phyloP scores from a whole-genome alignment of 1,140 invertebrate genomes.

The Caenorhabditis briggsae region DNA sequence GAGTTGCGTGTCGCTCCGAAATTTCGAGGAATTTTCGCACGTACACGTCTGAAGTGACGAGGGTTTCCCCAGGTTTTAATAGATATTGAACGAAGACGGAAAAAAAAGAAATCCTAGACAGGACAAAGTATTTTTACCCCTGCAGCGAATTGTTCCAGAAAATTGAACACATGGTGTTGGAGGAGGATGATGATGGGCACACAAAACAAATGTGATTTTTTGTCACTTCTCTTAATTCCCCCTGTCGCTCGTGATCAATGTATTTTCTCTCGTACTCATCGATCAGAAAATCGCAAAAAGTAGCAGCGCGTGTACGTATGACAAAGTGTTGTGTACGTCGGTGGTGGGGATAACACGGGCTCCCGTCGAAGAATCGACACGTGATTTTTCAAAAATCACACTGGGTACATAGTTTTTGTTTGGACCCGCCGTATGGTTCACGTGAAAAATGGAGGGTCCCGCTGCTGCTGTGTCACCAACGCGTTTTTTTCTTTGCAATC shows the following conservation, averaged over 20 bases:
- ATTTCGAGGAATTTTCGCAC: neutral
- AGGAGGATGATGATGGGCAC: neutral
- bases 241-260: constrained; percentile 22
- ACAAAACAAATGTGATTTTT: constrained; percentile 1
- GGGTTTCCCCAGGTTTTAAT: constrained; percentile 6
- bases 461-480: neutral
- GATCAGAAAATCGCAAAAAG: constrained; percentile 39
- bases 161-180: constrained; percentile 7
- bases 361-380: neutral
- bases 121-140: neutral
- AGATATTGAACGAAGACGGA: neutral
- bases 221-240: neutral
- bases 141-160: constrained; percentile 5
- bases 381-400: constrained; percentile 46
- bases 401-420: constrained; percentile 34
- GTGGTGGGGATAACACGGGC: neutral
- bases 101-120: neutral
- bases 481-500: constrained; percentile 3
- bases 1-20: neutral
- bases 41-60: constrained; percentile 9
- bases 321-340: constrained; percentile 8
- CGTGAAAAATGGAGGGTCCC: neutral
- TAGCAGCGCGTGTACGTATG: constrained; percentile 1
- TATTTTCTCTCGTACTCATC: constrained; percentile 45
- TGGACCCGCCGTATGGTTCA: neutral